phyloP scores from a whole-genome alignment of 92 coral and sea anemone species.

The Heteractis magnifica region DNA sequence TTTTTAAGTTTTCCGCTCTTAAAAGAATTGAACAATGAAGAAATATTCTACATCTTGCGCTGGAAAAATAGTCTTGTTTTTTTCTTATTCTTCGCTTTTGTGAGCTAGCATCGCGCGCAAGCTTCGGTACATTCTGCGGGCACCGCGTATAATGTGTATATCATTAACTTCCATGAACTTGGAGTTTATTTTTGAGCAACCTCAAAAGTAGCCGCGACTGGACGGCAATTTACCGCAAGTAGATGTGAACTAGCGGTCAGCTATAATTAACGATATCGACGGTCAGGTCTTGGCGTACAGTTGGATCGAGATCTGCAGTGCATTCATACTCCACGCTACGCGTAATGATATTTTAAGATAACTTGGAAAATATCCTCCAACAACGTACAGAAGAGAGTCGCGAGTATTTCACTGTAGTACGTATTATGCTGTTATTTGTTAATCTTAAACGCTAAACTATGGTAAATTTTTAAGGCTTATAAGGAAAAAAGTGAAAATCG shows the following conservation, averaged over 20 bases:
- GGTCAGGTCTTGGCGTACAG: background rate
- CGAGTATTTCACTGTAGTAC: too few relatives aligned
- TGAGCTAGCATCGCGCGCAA: background rate
- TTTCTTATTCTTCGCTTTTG: background rate
- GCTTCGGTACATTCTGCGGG: background rate
- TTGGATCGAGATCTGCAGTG: background rate
- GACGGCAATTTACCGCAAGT: background rate
- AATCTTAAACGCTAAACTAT: too few relatives aligned
- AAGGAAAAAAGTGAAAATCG: background rate
- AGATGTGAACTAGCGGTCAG: conserved; percentile 6
- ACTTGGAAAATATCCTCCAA: too few relatives aligned
- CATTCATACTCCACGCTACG: too few relatives aligned
- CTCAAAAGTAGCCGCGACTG: conserved; percentile 9
- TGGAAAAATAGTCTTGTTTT: background rate
- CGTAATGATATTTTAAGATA: too few relatives aligned
- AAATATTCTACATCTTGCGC: background rate
- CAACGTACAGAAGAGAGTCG: too few relatives aligned
- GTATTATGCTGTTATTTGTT: too few relatives aligned
- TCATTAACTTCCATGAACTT: conserved; percentile 1
- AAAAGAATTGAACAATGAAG: background rate
- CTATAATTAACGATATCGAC: background rate
- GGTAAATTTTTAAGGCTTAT: background rate
- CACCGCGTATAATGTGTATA: background rate
- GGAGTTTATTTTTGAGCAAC: background rate
- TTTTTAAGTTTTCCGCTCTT: background rate